These are phyloP conservation scores for Temnothorax ravouxi DNA, from an alignment of 2,888 invertebrate species.

Conservation along the genomic window DNA sequence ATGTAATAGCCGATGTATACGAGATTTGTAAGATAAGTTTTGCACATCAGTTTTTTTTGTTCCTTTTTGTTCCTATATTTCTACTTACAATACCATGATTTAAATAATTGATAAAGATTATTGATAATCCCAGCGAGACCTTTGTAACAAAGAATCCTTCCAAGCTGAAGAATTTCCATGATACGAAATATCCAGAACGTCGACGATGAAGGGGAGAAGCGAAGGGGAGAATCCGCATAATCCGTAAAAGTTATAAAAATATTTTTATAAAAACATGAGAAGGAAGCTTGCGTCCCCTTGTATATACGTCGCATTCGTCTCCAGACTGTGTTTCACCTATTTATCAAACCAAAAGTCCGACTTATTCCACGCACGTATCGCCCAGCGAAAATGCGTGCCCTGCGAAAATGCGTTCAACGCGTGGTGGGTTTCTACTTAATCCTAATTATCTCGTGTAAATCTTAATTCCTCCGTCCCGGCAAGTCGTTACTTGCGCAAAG, in stretches of 20 bases:
- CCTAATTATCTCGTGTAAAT: conserved; percentile 56
- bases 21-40: not conserved
- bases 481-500: conserved; percentile 48
- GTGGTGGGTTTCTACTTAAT: conserved; percentile 41
- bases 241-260: conserved; percentile 19
- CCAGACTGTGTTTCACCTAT: conserved; percentile 46
- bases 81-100: not conserved
- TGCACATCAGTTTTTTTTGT: not conserved
- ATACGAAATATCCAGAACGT: conserved; percentile 7
- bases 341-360: conserved; percentile 38
- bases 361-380: conserved; percentile 52
- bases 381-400: not conserved
- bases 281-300: not conserved
- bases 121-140: not conserved
- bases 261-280: conserved; percentile 17
- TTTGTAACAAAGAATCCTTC: not conserved
- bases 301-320: conserved; percentile 38
- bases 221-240: not conserved
- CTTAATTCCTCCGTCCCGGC: conserved; percentile 50
- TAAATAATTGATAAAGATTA: not conserved
- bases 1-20: not conserved
- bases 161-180: not conserved
- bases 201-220: not conserved
- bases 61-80: not conserved
- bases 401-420: conserved; percentile 45